Conservation (phyloP, 2,113 vertebrate genomes). For the Prionailurus viverrinus region DNA sequence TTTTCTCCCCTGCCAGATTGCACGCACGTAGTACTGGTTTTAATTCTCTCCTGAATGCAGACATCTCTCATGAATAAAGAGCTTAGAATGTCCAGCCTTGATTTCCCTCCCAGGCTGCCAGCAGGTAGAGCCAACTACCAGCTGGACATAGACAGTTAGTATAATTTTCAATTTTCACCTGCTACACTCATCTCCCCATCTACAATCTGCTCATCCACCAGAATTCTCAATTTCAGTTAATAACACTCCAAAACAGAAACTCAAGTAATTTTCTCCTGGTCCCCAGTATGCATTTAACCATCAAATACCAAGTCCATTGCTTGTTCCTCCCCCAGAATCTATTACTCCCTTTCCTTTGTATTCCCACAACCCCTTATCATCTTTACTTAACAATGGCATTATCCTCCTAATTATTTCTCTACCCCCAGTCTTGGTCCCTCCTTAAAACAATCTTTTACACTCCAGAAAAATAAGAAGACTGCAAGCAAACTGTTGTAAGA, state of each 20-base stretch:
- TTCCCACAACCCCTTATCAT: neutral
- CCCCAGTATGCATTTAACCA: neutral
- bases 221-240: neutral
- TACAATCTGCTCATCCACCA: neutral
- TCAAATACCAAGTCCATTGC: neutral
- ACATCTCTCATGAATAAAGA: neutral
- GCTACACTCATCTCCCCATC: neutral
- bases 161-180: neutral
- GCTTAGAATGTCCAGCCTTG: neutral
- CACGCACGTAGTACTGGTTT: neutral
- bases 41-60: neutral
- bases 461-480: neutral
- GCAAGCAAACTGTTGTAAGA: neutral
- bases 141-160: neutral
- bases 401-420: neutral
- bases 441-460: neutral
- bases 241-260: neutral
- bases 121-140: neutral
- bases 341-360: neutral
- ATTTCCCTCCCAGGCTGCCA: neutral
- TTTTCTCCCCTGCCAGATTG: neutral
- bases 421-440: too few species aligned
- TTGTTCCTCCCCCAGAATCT: neutral
- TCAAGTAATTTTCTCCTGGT: neutral
- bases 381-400: neutral